Evolutionary conservation across 2,113 vertebrate species (phyloP).

Genomic region (Sinocyclocheilus anophthalmus): DNA sequence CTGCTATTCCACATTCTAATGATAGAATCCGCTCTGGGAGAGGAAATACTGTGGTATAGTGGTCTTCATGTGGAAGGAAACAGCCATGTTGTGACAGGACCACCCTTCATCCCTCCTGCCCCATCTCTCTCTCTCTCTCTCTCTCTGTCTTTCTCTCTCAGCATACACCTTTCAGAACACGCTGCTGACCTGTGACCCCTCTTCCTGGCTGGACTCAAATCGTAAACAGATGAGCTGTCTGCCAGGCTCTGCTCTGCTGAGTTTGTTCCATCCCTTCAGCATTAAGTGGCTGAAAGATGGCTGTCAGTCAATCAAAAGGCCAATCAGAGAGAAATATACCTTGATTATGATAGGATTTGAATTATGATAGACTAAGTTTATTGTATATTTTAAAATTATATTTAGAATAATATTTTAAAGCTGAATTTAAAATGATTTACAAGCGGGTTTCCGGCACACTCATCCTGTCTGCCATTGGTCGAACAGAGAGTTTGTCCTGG

Average conservation of each 20-base stretch:
- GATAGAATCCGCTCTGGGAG: conserved; percentile 25
- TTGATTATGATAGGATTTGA: not conserved
- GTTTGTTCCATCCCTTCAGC: conserved; percentile 17
- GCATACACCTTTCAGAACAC: conserved; percentile 49
- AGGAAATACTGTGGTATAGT: conserved; percentile 20
- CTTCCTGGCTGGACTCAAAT: conserved; percentile 54
- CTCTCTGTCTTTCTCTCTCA: conserved; percentile 19
- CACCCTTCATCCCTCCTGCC: not conserved
- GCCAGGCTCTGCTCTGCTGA: conserved; percentile 3
- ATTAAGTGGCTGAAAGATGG: conserved; percentile 24
- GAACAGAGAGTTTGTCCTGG: not conserved
- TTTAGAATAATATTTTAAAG: not conserved
- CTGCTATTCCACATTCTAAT: conserved; percentile 37
- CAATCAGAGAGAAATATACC: conserved; percentile 26
- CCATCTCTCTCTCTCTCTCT: not conserved
- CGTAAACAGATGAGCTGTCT: conserved; percentile 54
- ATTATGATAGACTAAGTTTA: not conserved
- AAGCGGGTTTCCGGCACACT: not conserved
- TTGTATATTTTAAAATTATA: not conserved
- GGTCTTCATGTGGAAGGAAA: conserved; percentile 32
- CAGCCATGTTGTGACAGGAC: conserved; percentile 35
- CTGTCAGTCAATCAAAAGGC: conserved; percentile 33
- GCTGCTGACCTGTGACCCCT: conserved; percentile 44
- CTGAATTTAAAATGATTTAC: not conserved
- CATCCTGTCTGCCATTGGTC: not conserved